Percentiles rank a stretch among this genome's conserved stretches.
Conservation (phyloP, 1,140 invertebrate genomes). For the Aphis gossypii region DNA sequence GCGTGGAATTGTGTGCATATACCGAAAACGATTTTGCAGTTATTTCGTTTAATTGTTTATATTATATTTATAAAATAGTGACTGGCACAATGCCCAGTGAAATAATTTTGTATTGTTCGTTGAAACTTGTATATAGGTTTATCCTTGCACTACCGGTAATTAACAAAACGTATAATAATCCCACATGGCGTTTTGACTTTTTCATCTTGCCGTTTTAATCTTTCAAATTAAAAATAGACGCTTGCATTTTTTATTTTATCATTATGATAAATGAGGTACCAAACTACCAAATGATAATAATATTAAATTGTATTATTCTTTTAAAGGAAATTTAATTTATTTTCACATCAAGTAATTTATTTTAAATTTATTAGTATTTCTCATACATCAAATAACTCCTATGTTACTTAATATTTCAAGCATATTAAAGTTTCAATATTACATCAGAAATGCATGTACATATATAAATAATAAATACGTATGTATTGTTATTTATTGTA, state of each 20-base stretch:
- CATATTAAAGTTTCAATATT: neutral
- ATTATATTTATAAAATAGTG: neutral
- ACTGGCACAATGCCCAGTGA: slow-evolving; percentile 22
- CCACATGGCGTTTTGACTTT: neutral
- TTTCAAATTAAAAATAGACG: neutral
- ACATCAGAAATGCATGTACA: neutral
- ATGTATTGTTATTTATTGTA: neutral
- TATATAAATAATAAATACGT: neutral
- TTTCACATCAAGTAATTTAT: neutral
- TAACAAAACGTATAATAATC: slow-evolving; percentile 41
- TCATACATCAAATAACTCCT: neutral
- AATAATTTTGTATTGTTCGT: slow-evolving; percentile 38
- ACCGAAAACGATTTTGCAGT: neutral
- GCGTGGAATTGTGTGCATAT: neutral
- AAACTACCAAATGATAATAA: neutral
- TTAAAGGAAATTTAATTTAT: neutral
- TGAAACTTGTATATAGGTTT: neutral
- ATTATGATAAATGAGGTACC: slow-evolving; percentile 11
- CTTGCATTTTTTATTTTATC: neutral
- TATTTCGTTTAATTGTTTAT: neutral
- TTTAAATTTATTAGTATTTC: neutral
- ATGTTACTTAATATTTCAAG: neutral
- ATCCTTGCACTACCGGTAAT: slow-evolving; percentile 31
- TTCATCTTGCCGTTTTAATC: neutral
- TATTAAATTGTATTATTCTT: neutral